Conservation (phyloP, 1,140 invertebrate genomes). For the Dysdera silvatica region DNA sequence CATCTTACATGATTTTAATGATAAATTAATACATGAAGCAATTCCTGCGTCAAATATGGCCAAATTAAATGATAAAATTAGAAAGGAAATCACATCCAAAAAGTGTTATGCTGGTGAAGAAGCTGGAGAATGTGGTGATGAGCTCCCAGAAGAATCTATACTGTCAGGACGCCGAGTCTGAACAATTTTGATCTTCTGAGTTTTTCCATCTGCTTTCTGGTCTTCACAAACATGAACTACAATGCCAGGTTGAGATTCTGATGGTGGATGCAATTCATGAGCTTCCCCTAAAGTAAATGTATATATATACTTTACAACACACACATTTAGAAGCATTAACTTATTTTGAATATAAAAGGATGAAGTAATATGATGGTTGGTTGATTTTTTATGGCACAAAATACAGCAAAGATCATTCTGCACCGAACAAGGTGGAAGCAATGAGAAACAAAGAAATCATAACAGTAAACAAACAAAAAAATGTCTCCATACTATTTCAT, state of each 20-base stretch:
- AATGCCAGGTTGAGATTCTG: slow-evolving; percentile 76
- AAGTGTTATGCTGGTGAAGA: slow-evolving; percentile 18
- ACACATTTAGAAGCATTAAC: background rate
- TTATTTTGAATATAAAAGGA: background rate
- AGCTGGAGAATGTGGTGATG: slow-evolving; percentile 8
- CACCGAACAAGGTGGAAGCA: too few relatives aligned
- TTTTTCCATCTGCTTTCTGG: slow-evolving; percentile 9
- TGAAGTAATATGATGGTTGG: too few relatives aligned
- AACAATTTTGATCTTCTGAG: slow-evolving; percentile 23
- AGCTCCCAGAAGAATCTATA: slow-evolving; percentile 13
- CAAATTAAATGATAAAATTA: background rate
- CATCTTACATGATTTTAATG: too few relatives aligned
- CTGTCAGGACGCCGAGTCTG: slow-evolving; percentile 31
- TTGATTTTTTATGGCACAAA: too few relatives aligned
- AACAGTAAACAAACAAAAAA: too few relatives aligned
- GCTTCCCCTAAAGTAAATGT: slow-evolving; percentile 41
- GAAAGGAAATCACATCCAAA: background rate
- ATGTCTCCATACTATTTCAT: too few relatives aligned
- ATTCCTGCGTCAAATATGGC: too few relatives aligned
- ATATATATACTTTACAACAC: background rate
- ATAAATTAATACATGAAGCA: too few relatives aligned
- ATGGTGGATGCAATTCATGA: slow-evolving; percentile 74
- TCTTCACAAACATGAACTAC: slow-evolving; percentile 69
- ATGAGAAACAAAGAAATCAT: too few relatives aligned
- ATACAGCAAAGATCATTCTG: too few relatives aligned